These are phyloP conservation scores for Dilophus febrilis DNA, from an alignment of 2,888 invertebrate species.

Conservation along the genomic window DNA sequence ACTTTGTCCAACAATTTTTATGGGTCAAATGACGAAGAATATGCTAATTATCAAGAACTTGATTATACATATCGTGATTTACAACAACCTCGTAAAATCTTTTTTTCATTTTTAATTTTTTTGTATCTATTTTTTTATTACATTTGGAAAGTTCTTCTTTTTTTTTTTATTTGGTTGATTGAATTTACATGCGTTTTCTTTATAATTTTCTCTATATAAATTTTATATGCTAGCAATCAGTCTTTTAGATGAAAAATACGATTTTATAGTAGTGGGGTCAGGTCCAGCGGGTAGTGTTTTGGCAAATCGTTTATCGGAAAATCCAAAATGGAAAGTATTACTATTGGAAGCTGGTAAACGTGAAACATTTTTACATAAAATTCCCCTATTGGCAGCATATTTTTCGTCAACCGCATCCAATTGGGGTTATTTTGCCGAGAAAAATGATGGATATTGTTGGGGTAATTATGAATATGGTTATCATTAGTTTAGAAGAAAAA, in stretches of 20 bases:
- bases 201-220: too few relatives aligned
- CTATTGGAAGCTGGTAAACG: constrained; percentile 35
- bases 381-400: constrained; percentile 22
- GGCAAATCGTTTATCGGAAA: constrained; percentile 29
- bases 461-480: too few relatives aligned
- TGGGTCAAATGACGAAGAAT: too few relatives aligned
- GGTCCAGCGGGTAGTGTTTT: constrained; percentile 57
- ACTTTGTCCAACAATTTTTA: too few relatives aligned
- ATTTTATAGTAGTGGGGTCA: constrained; percentile 70
- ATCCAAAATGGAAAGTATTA: constrained; percentile 30
- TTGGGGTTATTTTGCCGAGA: constrained; percentile 54
- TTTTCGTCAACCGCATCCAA: constrained; percentile 35
- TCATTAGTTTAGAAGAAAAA: background rate
- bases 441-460: constrained; percentile 41
- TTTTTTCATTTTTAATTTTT: too few relatives aligned
- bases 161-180: too few relatives aligned
- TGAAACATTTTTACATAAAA: constrained; percentile 24
- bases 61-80: too few relatives aligned
- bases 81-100: background rate
- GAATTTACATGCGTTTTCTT: too few relatives aligned
- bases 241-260: constrained; percentile 35
- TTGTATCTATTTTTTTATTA: too few relatives aligned
- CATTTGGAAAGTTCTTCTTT: too few relatives aligned
- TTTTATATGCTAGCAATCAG: too few relatives aligned
- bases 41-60: too few relatives aligned